These are phyloP conservation scores for Ligdia adustata DNA, from an alignment of 2,888 invertebrate species.

Conservation along the genomic window DNA sequence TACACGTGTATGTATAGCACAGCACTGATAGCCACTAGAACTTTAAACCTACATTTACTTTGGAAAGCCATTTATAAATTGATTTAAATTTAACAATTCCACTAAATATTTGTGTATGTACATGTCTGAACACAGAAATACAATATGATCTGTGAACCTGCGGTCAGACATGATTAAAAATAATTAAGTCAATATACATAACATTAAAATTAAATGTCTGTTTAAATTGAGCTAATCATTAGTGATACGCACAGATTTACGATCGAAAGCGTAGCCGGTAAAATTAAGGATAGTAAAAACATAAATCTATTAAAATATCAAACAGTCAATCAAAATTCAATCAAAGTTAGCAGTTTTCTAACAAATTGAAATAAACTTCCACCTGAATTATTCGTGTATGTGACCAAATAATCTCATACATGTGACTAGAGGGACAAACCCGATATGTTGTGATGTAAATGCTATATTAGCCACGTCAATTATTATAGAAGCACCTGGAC, in stretches of 20 bases:
- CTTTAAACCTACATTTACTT: no score
- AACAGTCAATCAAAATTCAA: slow-evolving; percentile 34
- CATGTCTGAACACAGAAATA: no score
- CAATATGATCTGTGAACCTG: no score
- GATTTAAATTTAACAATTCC: no score
- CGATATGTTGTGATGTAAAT: slow-evolving; percentile 21
- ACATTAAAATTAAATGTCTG: slow-evolving; percentile 4
- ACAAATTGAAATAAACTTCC: slow-evolving; percentile 33
- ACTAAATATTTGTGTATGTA: no score
- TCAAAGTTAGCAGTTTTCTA: slow-evolving; percentile 28
- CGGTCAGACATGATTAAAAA: slow-evolving; percentile 5
- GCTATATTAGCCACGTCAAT: slow-evolving; percentile 12
- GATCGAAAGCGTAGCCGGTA: slow-evolving; percentile 23
- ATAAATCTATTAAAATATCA: slow-evolving; percentile 30
- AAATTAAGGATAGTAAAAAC: slow-evolving; percentile 28
- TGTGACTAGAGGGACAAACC: no score
- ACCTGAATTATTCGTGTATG: slow-evolving; percentile 20
- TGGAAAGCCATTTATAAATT: no score
- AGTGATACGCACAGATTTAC: slow-evolving; percentile 15
- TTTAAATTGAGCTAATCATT: slow-evolving; percentile 4
- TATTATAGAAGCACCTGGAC: not conserved
- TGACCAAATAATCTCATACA: slow-evolving; percentile 26
- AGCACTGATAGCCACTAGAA: no score
- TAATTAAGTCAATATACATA: slow-evolving; percentile 6
- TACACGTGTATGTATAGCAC: no score